Base-by-base conservation (phyloP, 2,113 vertebrate species). In the Cyrtonyx montezumae region DNA sequence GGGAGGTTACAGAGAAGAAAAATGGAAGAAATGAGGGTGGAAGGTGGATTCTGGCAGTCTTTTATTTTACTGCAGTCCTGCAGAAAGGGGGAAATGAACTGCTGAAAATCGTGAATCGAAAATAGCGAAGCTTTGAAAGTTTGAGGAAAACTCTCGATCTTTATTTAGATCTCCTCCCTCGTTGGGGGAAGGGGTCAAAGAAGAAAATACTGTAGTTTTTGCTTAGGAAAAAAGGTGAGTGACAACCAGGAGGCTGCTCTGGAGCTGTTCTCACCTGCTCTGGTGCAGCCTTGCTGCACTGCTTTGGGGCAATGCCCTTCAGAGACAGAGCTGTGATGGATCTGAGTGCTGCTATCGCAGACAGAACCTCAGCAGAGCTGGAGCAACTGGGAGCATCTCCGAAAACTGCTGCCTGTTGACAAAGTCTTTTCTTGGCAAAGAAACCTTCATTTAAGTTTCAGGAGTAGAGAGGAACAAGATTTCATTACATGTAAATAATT, bases 401-500 rank as follows among this genome's bases (percentile, higher is more conserved):
- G 87, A 51, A 87, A 93, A 89, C 4, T 1, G 3, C 42, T 46
- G 34, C 4, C 42, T 51, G 71, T 80, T 63, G 84, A 91, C 68
- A 79, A 65, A 91, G 56, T 19, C 34, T 91, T 78, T 80, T 89
- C 90, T 94, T 92, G 82, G 91, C 91, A 83, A 65, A 6, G 55
- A 53, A 95, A 71, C 71, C 68, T 79, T 40, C 87, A 20, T 43
- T 76, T 22, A 46, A 85, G 75, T 22, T 76, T 68, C 26, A 10
- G 66, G 51, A 94, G 89, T 1, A 25, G 87, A 85, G 89, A 87
- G 81, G 91, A 96, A 87, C 76, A 63, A 89, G 80, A 90, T 92
- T 93, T 91, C 90, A 89, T 84, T 78, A 70, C 89, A 81, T 94
- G 90, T 95, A 95, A 95, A 95, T 96, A 96, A 90, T 73, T 7